phyloP scores from a whole-genome alignment of 2,888 invertebrate species.

The Hirtodrosophila duncani region DNA sequence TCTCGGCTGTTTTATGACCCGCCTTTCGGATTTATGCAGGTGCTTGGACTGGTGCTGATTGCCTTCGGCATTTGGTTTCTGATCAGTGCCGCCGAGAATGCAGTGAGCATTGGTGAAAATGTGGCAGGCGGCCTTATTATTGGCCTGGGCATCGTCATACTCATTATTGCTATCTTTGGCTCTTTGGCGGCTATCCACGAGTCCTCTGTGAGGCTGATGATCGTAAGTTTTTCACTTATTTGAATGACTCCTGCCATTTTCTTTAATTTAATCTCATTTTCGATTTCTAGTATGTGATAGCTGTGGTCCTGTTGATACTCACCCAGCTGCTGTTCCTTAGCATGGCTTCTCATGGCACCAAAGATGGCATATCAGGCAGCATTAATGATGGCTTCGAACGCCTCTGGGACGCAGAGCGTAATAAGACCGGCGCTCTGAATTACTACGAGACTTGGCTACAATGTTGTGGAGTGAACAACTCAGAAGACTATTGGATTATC shows the following conservation, averaged over 20 bases:
- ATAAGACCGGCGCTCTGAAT: conserved; percentile 61
- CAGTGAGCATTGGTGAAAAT: conserved; percentile 72
- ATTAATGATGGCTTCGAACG: conserved; percentile 68
- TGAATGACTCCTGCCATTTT: not conserved
- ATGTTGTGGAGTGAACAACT: conserved; percentile 72
- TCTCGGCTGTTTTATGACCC: not conserved
- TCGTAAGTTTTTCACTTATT: conserved; percentile 46
- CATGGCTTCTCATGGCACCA: conserved; percentile 73
- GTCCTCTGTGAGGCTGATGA: conserved; percentile 52
- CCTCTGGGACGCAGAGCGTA: conserved; percentile 63
- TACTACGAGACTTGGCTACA: conserved; percentile 73
- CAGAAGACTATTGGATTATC: conserved; percentile 64
- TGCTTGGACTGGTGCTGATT: conserved; percentile 64
- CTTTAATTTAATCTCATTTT: not conserved
- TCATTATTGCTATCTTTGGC: conserved; percentile 67
- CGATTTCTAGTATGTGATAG: conserved; percentile 52
- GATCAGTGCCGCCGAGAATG: conserved; percentile 57
- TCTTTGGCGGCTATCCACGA: conserved; percentile 72
- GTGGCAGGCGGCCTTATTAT: conserved; percentile 71
- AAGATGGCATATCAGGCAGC: conserved; percentile 72
- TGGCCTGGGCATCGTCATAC: conserved; percentile 59
- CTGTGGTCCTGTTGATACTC: conserved; percentile 58
- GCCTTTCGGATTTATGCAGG: conserved; percentile 39
- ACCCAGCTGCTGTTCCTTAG: conserved; percentile 67
- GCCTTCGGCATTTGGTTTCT: conserved; percentile 73